phyloP scores from a whole-genome alignment of 2,113 vertebrate species.

The Arizona elegans region DNA sequence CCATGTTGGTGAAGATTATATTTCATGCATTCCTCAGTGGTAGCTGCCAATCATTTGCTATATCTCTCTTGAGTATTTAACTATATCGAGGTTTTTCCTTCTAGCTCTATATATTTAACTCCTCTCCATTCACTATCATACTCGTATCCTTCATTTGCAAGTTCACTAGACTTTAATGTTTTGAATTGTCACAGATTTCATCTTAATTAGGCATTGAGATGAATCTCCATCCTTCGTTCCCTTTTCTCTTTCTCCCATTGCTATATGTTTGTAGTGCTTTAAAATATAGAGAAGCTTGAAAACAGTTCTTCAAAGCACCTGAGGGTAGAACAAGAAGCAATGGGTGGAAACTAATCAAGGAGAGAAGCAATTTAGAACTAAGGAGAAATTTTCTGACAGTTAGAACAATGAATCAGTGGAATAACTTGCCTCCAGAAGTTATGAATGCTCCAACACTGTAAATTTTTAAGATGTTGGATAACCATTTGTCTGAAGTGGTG shows the following conservation, averaged over 20 bases:
- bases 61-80: not conserved
- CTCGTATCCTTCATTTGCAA: not conserved
- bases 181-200: not conserved
- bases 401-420: too few relatives aligned
- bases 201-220: not conserved
- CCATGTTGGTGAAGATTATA: not conserved
- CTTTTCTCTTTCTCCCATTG: not conserved
- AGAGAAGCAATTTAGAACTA: too few relatives aligned
- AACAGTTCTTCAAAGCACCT: too few relatives aligned
- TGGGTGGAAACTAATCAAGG: too few relatives aligned
- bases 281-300: not conserved
- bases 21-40: not conserved
- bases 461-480: too few relatives aligned
- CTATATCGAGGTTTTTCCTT: not conserved
- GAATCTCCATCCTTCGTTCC: not conserved
- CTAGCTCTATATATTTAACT: not conserved
- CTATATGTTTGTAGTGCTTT: not conserved
- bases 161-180: not conserved
- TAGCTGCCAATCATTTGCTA: not conserved
- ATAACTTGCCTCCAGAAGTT: too few relatives aligned
- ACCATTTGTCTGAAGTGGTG: too few relatives aligned
- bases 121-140: not conserved
- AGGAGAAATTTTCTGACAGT: too few relatives aligned
- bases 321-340: too few relatives aligned
- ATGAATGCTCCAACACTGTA: too few relatives aligned